phyloP scores from a whole-genome alignment of 2,797 vertebrate genomes.

The Austrolebias charrua region DNA sequence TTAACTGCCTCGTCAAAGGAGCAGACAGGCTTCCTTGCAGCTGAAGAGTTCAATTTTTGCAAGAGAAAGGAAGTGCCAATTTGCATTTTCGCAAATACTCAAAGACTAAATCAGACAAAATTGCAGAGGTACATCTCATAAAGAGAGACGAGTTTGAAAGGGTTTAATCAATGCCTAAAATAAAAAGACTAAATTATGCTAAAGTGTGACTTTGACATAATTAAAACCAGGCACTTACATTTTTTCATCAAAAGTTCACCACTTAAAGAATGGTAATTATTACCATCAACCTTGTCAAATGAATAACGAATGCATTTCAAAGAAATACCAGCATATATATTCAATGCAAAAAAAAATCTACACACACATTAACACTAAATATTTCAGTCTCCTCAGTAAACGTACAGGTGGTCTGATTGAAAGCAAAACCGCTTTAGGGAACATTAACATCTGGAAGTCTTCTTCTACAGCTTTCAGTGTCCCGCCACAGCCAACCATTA shows the following conservation, averaged over 20 bases:
- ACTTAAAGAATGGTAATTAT: slow-evolving; percentile 1
- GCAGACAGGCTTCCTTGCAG: background rate
- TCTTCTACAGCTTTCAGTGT: slow-evolving; percentile 39
- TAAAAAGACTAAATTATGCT: background rate
- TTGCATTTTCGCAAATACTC: slow-evolving; percentile 1
- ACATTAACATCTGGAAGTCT: slow-evolving; percentile 62
- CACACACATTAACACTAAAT: too few species aligned
- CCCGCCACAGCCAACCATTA: slow-evolving; percentile 51
- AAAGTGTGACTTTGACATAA: background rate
- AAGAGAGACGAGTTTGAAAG: background rate
- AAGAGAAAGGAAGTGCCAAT: background rate
- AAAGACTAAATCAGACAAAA: background rate
- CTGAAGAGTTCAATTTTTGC: background rate
- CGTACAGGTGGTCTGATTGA: slow-evolving; percentile 63
- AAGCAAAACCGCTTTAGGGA: slow-evolving; percentile 49
- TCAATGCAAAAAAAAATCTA: background rate
- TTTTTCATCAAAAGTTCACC: slow-evolving; percentile 1
- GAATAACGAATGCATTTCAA: background rate
- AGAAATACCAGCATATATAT: background rate
- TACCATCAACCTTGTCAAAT: background rate
- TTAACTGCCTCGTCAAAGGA: background rate
- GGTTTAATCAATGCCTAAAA: background rate
- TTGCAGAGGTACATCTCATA: background rate
- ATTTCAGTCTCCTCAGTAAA: slow-evolving; percentile 18
- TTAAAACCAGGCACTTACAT: slow-evolving; percentile 4